Evolutionary conservation across 2,113 vertebrate genomes (phyloP).

Genomic region (Epinephelus cyanopodus): DNA sequence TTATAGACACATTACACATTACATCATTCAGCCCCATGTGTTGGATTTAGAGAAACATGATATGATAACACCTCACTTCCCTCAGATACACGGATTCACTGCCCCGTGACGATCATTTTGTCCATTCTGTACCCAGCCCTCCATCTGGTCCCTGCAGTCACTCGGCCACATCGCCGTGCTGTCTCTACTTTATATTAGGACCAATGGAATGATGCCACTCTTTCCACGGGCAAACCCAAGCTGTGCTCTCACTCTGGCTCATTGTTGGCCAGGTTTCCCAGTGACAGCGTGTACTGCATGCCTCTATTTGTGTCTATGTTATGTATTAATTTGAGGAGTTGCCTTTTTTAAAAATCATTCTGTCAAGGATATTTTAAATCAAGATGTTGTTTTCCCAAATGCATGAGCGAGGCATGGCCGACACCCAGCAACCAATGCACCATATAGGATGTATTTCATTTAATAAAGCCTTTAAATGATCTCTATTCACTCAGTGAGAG

Average conservation of each 20-base stretch:
- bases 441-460: constrained; percentile 35
- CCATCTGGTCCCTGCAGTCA: constrained; percentile 48
- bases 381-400: constrained; percentile 32
- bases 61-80: not conserved
- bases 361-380: constrained; percentile 32
- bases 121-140: constrained; percentile 21
- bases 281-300: constrained; percentile 1
- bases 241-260: constrained; percentile 36
- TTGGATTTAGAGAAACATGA: not conserved
- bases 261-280: constrained; percentile 3
- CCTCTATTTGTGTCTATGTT: constrained; percentile 6
- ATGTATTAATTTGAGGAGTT: constrained; percentile 12
- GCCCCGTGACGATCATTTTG: not conserved
- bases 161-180: not conserved
- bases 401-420: not conserved
- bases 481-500: constrained; percentile 10
- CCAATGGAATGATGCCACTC: constrained; percentile 46
- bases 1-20: not conserved
- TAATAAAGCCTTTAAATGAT: constrained; percentile 41
- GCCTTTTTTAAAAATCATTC: constrained; percentile 9
- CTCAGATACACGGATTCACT: not conserved
- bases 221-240: constrained; percentile 59
- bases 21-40: not conserved
- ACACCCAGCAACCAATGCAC: constrained; percentile 38
- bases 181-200: constrained; percentile 43